Percentiles rank a stretch among this genome's conserved stretches.
Conservation (phyloP, 2,888 invertebrate genomes). For the Pristionchus maxplancki region DNA sequence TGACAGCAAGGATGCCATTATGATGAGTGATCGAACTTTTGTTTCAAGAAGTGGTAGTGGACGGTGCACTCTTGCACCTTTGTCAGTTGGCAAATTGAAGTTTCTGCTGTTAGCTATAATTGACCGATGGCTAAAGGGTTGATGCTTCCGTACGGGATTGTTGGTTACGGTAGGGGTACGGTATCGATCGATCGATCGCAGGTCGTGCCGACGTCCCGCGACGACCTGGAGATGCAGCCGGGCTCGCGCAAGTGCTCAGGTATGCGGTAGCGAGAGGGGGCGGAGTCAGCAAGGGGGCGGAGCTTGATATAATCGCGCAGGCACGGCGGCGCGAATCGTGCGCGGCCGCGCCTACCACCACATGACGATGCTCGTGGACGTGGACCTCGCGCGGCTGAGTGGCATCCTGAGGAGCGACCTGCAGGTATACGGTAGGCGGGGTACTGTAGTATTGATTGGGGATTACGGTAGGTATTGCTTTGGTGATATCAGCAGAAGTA, state of each 20-base stretch:
- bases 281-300: constrained; percentile 78
- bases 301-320: constrained; percentile 84
- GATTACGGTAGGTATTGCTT: background rate
- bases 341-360: constrained; percentile 95
- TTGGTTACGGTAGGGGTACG: constrained; percentile 64
- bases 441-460: background rate
- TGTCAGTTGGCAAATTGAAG: too few relatives aligned
- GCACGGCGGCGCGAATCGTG: constrained; percentile 94
- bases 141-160: background rate
- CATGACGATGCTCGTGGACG: constrained; percentile 92
- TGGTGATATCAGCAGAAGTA: too few relatives aligned
- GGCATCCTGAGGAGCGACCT: constrained; percentile 62
- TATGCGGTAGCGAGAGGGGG: too few relatives aligned
- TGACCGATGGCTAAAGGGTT: too few relatives aligned
- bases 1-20: too few relatives aligned
- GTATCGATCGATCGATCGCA: constrained; percentile 53
- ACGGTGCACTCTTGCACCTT: too few relatives aligned
- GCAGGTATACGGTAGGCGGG: constrained; percentile 13
- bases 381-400: constrained; percentile 77
- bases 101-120: too few relatives aligned
- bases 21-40: too few relatives aligned
- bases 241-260: constrained; percentile 85
- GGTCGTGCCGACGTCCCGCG: constrained; percentile 84
- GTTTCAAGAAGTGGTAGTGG: too few relatives aligned
- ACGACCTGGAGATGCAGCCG: constrained; percentile 87